Base-by-base conservation (phyloP, 2,888 invertebrate species). In the Disparrhopalites patrizii region DNA sequence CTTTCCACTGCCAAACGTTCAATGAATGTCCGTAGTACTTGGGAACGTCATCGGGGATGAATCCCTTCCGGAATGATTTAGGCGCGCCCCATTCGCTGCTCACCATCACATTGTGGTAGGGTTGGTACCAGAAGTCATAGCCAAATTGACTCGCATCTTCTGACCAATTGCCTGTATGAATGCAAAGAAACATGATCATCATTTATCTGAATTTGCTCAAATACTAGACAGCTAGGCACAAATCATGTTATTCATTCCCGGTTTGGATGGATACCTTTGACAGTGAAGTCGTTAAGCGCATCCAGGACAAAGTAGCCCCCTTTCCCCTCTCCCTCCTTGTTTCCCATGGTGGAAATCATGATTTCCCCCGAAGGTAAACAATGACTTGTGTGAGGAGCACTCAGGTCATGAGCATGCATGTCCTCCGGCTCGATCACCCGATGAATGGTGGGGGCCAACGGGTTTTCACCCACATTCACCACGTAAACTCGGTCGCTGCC, bases 61-160 rank as follows among this genome's bases (percentile, higher is more conserved):
- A 86, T 1, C 87, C 87, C 25, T 80, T 81, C 75, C 86, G 87
- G 78, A 93, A 93, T 56, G 86, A 81, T 69, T 85, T 88, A 0
- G 98, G 98, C 0, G 87, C 85, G 0, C 93, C 95, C 96, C 96
- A 98, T 81, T 96, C 96, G 0, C 90, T 85, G 15, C 94, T 86
- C 25, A 95, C 83, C 87, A 99, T 90, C 0, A 91, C 85, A 79
- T 98, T 91, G 76, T 89, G 89, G 76, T 90, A 85, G 0, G 97
- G 97, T 78, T 98, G 96, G 79, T 97, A 97, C 97, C 97, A 97
- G 79, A 91, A 98, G 79, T 98, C 97, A 79, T 98, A 98, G 4
- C 93, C 93, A 75, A 90, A 92, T 61, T 84, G 80, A 0, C 90
- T 88, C n/a, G 79, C 78, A 71, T 84, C 81, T 0, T 84, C 84